Conservation (phyloP, 2,888 invertebrate genomes). For the Patella depressa region DNA sequence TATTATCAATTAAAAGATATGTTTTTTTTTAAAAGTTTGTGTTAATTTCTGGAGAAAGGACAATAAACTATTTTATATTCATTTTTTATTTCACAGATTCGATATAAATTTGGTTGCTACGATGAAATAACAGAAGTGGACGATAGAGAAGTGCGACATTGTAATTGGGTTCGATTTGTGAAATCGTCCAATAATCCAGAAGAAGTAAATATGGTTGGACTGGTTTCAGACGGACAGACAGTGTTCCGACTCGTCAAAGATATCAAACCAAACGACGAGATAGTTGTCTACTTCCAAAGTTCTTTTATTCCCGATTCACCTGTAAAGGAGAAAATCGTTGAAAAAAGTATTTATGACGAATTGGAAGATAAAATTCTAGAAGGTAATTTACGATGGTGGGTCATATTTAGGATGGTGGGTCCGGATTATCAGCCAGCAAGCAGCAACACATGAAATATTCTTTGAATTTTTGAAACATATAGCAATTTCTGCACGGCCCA, state of each 20-base stretch:
- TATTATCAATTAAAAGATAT: too few relatives aligned
- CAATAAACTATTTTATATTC: background rate
- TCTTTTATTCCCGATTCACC: background rate
- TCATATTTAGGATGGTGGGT: too few relatives aligned
- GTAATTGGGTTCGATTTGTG: constrained; percentile 94
- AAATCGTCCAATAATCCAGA: constrained; percentile 84
- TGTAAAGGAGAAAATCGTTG: background rate
- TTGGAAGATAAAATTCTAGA: too few relatives aligned
- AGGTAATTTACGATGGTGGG: too few relatives aligned
- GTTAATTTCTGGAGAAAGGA: background rate
- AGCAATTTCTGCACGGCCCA: too few relatives aligned
- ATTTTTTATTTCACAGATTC: constrained; percentile 77
- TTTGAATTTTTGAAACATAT: too few relatives aligned
- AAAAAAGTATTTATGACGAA: too few relatives aligned
- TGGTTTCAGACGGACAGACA: constrained; percentile 82
- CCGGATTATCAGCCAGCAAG: too few relatives aligned
- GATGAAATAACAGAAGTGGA: constrained; percentile 86
- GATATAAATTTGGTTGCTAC: constrained; percentile 90
- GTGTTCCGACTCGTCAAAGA: constrained; percentile 90
- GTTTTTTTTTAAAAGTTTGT: background rate
- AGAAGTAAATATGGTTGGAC: constrained; percentile 89
- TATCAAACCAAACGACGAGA: constrained; percentile 88
- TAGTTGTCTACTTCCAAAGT: constrained; percentile 83
- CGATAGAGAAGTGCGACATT: constrained; percentile 83
- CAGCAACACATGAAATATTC: too few relatives aligned